Conservation (phyloP, 2,113 vertebrate genomes). For the Sebastes schlegelii region DNA sequence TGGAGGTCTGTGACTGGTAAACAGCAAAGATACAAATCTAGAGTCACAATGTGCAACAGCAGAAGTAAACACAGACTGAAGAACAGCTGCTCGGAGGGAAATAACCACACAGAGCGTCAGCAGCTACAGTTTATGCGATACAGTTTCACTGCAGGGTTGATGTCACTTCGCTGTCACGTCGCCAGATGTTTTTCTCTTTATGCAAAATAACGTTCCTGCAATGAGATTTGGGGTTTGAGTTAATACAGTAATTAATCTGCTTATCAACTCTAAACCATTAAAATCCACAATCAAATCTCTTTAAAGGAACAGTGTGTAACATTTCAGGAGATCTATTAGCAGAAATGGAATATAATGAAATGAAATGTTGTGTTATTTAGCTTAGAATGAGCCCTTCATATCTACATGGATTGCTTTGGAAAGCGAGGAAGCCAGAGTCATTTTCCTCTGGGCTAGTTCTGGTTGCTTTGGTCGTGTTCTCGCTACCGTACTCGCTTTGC, state of each 20-base stretch:
- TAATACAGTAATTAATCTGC: not conserved
- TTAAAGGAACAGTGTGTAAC: no score
- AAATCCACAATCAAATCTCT: not conserved
- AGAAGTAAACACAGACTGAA: constrained; percentile 43
- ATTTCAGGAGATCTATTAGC: no score
- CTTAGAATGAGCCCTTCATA: no score
- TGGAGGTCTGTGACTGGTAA: constrained; percentile 89
- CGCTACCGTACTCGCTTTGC: no score
- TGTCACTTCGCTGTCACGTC: constrained; percentile 18
- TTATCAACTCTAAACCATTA: not conserved
- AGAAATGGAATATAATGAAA: no score
- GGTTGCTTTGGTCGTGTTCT: no score
- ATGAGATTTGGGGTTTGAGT: not conserved
- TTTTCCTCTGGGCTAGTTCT: no score
- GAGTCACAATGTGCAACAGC: constrained; percentile 42
- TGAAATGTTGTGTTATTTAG: no score
- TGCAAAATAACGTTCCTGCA: not conserved
- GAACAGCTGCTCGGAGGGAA: constrained; percentile 44
- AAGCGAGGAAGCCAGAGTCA: no score
- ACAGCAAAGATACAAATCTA: constrained; percentile 56
- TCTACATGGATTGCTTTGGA: no score
- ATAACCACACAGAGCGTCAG: constrained; percentile 22
- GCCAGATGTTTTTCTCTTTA: constrained; percentile 10
- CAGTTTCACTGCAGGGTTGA: constrained; percentile 11
- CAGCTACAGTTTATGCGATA: constrained; percentile 14